Evolutionary conservation across 2,113 vertebrate genomes (phyloP).

Genomic region (Porphyrio hochstetteri): DNA sequence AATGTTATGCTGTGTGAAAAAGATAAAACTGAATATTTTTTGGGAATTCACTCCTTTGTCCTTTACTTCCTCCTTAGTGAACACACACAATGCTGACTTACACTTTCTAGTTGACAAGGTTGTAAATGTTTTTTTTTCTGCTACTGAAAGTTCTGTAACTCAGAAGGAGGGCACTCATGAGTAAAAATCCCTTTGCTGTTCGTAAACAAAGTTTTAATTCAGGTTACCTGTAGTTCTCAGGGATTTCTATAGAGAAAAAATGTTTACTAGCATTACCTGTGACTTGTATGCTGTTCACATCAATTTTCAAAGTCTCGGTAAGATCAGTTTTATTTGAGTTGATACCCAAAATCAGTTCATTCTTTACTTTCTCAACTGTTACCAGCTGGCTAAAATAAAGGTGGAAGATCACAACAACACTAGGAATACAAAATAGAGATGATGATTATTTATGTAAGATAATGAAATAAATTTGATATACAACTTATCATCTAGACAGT

Average conservation of each 20-base stretch:
- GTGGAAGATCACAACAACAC: conserved; percentile 64
- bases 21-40: neutral
- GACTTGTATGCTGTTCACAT: conserved; percentile 75
- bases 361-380: conserved; percentile 56
- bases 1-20: neutral
- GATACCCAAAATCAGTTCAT: conserved; percentile 67
- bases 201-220: neutral
- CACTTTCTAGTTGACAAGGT: neutral
- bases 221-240: conserved; percentile 12
- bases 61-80: neutral
- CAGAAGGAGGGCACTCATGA: neutral
- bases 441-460: neutral
- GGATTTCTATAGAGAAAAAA: conserved; percentile 18
- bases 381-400: conserved; percentile 69
- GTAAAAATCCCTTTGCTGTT: neutral
- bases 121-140: neutral
- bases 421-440: conserved; percentile 50
- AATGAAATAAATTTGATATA: neutral
- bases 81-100: neutral
- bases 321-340: conserved; percentile 53
- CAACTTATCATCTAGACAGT: neutral
- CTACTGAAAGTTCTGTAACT: neutral
- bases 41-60: neutral
- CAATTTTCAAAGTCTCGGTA: conserved; percentile 65
- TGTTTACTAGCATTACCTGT: conserved; percentile 65